Conservation (phyloP, 2,113 vertebrate genomes). For the Neodon shergylaensis region DNA sequence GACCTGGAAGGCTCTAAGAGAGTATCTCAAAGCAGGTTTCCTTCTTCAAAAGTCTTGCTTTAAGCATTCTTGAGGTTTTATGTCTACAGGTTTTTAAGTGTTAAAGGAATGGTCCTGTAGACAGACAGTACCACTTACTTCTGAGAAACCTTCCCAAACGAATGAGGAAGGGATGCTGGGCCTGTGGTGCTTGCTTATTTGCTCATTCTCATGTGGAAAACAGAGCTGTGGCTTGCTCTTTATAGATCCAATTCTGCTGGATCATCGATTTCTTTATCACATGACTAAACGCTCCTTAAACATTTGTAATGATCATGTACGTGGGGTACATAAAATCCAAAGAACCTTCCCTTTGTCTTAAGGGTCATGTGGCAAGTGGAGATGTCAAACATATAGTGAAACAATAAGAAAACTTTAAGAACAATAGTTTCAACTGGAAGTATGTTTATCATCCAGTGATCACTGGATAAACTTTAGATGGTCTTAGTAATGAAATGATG, state of each 20-base stretch:
- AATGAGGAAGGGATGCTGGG: not conserved
- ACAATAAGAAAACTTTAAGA: not conserved
- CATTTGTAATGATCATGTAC: not conserved
- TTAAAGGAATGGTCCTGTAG: not conserved
- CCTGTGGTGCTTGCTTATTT: not conserved
- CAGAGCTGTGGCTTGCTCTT: not conserved
- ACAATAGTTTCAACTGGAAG: not conserved
- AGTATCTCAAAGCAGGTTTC: not conserved
- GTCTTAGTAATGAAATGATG: not conserved
- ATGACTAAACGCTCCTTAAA: not conserved
- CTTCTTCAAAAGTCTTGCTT: not conserved
- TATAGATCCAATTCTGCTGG: not conserved
- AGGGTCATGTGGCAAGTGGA: not conserved
- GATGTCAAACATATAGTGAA: not conserved
- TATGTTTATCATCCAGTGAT: not conserved
- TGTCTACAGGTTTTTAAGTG: not conserved
- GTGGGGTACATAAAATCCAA: not conserved
- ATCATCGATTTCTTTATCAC: not conserved
- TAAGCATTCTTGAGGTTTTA: not conserved
- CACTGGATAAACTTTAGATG: not conserved
- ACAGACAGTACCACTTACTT: not conserved
- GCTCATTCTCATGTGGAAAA: not conserved
- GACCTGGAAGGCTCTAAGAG: not conserved
- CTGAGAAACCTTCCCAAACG: not conserved
- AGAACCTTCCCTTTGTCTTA: not conserved